Base-by-base conservation (phyloP, 2,888 invertebrate species). In the Deroplatys truncata region DNA sequence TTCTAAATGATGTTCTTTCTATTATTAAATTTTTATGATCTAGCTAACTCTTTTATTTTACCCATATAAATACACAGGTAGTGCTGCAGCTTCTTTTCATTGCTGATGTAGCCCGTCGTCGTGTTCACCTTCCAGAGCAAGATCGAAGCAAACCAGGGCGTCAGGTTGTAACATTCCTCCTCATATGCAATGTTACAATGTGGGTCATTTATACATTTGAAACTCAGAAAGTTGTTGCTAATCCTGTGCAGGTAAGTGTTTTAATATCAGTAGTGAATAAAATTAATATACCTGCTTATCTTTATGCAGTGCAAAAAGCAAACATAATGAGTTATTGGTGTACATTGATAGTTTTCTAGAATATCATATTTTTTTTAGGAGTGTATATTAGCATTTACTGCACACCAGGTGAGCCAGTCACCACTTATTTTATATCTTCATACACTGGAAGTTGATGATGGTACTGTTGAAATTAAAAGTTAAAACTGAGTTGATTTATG, bases 151-250 rank as follows among this genome's bases (percentile, higher is more conserved):
- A 99, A 94, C 98, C 98, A 0, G 99, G 98, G 1, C 96, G 99
- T 90, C 98, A 99, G 93, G 97, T 98, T 90, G 98, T 99, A 91
- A 99, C 98, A 91, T 98, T 99, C 95, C 95, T 99, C 91, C 95
- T 99, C 90, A 98, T 99, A 93, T 98, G 98, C 94, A 99, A 99
- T 94, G 97, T 99, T 92, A 98, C 98, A 92, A 97, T 99, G 97
- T 99, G 98, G 97, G 97, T 98, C 91, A 98, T 98, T 92, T 98
- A 98, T 94, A 98, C 98, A 84, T 98, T 99, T 93, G 98, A 98
- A 94, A 97, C 97, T 91, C 98, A 98, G 94, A 98, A 98, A 94
- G 98, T 98, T 91, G 96, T 97, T 92, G 98, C 98, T 91, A 98
- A 98, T 94, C 98, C 98, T 91, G 94, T 95, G 31, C 94, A 94